Conservation (phyloP, 2,797 vertebrate genomes). For the Poecilia velifera region DNA sequence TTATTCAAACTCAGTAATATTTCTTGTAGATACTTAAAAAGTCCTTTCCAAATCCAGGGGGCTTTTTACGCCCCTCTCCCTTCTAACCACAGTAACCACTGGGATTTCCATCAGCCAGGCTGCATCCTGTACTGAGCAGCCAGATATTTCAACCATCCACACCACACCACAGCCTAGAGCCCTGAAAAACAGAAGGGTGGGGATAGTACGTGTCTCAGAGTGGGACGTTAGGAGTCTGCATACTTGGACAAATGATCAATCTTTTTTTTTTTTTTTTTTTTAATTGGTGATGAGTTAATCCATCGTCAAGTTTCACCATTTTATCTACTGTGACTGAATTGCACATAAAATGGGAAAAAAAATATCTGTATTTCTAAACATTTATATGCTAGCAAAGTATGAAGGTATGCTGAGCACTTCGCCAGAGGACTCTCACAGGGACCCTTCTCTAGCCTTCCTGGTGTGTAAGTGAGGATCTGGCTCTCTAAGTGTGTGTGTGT, state of each 20-base stretch:
- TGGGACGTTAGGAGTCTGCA: constrained; percentile 19
- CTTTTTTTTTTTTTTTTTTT: not conserved
- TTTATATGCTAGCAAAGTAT: constrained; percentile 60
- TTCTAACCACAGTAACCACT: constrained; percentile 79
- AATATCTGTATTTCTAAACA: constrained; percentile 41
- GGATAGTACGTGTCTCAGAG: constrained; percentile 50
- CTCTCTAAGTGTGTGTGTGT: constrained; percentile 14
- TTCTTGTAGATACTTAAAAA: constrained; percentile 78
- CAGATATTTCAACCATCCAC: constrained; percentile 78
- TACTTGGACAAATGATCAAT: constrained; percentile 19
- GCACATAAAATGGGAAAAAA: constrained; percentile 1
- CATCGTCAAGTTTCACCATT: not conserved
- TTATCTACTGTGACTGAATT: not conserved
- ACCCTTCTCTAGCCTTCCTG: constrained; percentile 53
- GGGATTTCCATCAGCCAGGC: constrained; percentile 78
- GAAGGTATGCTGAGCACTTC: constrained; percentile 65
- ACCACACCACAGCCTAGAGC: constrained; percentile 66
- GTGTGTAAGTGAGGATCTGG: constrained; percentile 24
- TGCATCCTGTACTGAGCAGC: constrained; percentile 76
- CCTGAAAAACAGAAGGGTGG: constrained; percentile 70
- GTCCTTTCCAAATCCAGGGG: constrained; percentile 74
- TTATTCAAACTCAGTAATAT: constrained; percentile 73
- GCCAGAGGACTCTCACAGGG: constrained; percentile 62
- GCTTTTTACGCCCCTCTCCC: constrained; percentile 69
- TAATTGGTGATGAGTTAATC: constrained; percentile 15